Conservation (phyloP, 2,113 vertebrate species). For the Hoplias malabaricus region DNA sequence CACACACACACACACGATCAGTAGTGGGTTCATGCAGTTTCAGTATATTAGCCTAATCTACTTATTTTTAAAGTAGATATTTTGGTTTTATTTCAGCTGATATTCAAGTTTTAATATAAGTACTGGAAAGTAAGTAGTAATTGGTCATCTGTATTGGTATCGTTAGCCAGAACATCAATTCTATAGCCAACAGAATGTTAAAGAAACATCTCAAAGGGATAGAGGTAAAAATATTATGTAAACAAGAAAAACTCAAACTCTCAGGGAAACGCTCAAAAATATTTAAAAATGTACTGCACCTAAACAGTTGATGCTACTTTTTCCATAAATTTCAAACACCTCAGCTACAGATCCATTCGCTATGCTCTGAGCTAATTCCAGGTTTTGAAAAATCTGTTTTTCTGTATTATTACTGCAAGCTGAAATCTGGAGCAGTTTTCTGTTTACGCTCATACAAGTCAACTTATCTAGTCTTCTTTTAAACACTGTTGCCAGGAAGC, state of each 20-base stretch:
- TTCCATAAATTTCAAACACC: not conserved
- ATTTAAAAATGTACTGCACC: not conserved
- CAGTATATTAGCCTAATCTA: too few species aligned
- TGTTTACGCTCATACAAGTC: not conserved
- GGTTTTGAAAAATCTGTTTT: not conserved
- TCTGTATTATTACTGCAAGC: not conserved
- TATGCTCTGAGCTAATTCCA: not conserved
- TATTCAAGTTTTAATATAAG: too few species aligned
- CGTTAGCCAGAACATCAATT: not conserved
- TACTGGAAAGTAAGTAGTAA: too few species aligned
- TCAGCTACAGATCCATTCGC: not conserved
- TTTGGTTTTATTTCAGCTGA: too few species aligned
- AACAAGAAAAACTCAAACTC: too few species aligned
- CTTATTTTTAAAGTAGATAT: too few species aligned
- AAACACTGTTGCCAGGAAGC: constrained; percentile 1
- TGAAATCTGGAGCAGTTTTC: not conserved
- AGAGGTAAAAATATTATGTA: too few species aligned
- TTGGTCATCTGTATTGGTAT: too few species aligned
- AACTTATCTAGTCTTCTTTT: constrained; percentile 2
- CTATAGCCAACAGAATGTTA: not conserved
- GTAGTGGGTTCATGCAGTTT: too few species aligned
- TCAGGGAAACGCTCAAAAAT: too few species aligned
- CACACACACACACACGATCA: too few species aligned
- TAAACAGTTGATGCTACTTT: not conserved
- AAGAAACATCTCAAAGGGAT: not conserved